phyloP scores from a whole-genome alignment of 1,140 invertebrate genomes.

The Drosophila tani region DNA sequence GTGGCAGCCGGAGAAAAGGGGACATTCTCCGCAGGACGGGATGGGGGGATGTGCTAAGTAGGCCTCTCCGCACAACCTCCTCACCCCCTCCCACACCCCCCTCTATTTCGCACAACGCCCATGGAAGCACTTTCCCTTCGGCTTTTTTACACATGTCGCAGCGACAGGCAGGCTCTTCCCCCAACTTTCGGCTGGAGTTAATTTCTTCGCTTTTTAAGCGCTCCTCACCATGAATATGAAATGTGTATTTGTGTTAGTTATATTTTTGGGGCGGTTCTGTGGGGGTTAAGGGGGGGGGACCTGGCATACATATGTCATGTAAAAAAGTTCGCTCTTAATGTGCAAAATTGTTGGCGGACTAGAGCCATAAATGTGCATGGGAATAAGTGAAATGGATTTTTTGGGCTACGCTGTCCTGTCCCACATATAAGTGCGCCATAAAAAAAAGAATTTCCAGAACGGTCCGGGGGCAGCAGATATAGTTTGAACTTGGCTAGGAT shows the following conservation, averaged over 20 bases:
- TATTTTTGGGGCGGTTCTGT: conserved; percentile 42
- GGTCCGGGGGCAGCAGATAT: conserved; percentile 48
- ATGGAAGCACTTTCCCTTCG: conserved; percentile 16
- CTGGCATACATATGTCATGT: conserved; percentile 77
- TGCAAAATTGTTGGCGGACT: conserved; percentile 76
- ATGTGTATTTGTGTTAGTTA: conserved; percentile 78
- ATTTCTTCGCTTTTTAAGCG: conserved; percentile 78
- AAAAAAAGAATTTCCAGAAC: conserved; percentile 44
- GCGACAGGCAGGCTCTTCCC: conserved; percentile 5
- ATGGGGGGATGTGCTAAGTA: conserved; percentile 47
- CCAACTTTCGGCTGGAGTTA: conserved; percentile 59
- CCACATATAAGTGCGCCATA: conserved; percentile 68
- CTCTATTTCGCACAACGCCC: neutral
- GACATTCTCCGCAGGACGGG: neutral
- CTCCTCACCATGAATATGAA: conserved; percentile 77
- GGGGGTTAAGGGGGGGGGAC: too few relatives aligned
- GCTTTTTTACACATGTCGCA: conserved; percentile 56
- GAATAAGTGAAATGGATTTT: conserved; percentile 80
- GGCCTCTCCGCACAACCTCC: conserved; percentile 24
- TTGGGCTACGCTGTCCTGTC: conserved; percentile 47
- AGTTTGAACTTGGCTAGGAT: conserved; percentile 64
- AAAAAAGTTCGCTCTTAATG: conserved; percentile 78
- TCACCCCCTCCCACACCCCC: neutral
- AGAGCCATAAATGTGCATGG: conserved; percentile 78
- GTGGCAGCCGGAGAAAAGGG: conserved; percentile 46